Conservation (phyloP, 1,140 invertebrate genomes). For the Matsumurasca onukii region DNA sequence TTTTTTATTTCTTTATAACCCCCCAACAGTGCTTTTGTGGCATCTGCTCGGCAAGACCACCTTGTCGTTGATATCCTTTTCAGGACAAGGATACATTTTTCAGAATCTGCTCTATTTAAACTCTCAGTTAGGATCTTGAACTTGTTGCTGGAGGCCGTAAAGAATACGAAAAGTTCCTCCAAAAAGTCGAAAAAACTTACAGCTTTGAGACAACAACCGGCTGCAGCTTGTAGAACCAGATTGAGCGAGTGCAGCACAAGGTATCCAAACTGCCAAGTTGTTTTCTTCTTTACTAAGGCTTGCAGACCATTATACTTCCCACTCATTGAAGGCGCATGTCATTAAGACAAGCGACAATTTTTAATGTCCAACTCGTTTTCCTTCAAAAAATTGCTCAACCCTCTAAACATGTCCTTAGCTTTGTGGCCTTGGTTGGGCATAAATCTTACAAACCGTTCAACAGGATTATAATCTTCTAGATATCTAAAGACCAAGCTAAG, state of each 20-base stretch:
- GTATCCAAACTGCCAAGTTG: too few relatives aligned
- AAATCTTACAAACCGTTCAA: conserved; percentile 24
- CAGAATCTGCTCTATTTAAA: neutral
- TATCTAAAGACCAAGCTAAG: conserved; percentile 38
- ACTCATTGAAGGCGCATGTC: conserved; percentile 41
- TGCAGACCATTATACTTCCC: conserved; percentile 42
- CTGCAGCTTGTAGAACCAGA: too few relatives aligned
- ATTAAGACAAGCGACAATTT: conserved; percentile 40
- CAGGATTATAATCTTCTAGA: neutral
- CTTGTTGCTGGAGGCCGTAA: neutral
- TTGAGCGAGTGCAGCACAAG: too few relatives aligned
- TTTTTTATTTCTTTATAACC: neutral
- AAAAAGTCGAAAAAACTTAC: conserved; percentile 44
- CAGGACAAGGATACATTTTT: neutral
- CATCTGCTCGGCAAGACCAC: conserved; percentile 18
- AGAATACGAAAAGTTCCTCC: conserved; percentile 21
- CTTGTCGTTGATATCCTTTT: neutral
- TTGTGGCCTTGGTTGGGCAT: conserved; percentile 19
- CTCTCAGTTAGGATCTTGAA: neutral
- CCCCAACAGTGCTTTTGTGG: neutral
- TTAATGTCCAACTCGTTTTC: conserved; percentile 28
- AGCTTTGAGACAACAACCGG: too few relatives aligned
- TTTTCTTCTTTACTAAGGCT: too few relatives aligned
- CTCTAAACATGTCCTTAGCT: conserved; percentile 21
- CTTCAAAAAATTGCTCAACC: conserved; percentile 25